Percentiles rank a stretch among this genome's conserved stretches.
Evolutionary conservation across 1,140 invertebrate genomes (phyloP).

Genomic region (Lordiphosa mommai): DNA sequence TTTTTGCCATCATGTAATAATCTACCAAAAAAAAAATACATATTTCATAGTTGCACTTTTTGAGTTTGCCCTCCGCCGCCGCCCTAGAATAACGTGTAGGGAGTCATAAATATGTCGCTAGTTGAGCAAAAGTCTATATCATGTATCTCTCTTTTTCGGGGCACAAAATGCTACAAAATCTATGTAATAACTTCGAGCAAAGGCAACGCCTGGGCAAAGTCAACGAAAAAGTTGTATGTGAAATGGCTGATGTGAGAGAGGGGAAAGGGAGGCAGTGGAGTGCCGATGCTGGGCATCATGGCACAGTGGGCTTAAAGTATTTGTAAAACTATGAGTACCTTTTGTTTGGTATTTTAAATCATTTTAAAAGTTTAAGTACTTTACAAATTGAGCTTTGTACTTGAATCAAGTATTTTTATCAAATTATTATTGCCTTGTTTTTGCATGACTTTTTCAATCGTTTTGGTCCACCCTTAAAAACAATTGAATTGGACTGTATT

Average conservation of each 20-base stretch:
- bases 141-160: slow-evolving; percentile 37
- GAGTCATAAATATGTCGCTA: slow-evolving; percentile 72
- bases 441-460: too few relatives aligned
- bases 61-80: slow-evolving; percentile 12
- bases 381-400: too few relatives aligned
- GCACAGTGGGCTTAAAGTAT: too few relatives aligned
- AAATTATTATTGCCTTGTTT: too few relatives aligned
- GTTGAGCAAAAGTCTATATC: slow-evolving; percentile 57
- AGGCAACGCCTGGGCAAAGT: slow-evolving; percentile 24
- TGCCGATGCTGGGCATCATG: too few relatives aligned
- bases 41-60: slow-evolving; percentile 73
- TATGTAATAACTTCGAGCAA: slow-evolving; percentile 58
- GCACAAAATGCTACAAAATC: slow-evolving; percentile 75
- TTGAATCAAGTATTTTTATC: too few relatives aligned
- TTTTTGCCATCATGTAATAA: slow-evolving; percentile 70
- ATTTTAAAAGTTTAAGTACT: too few relatives aligned
- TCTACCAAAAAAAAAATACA: slow-evolving; percentile 47
- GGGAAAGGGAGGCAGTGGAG: too few relatives aligned
- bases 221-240: slow-evolving; percentile 35
- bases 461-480: too few relatives aligned
- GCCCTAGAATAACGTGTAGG: neutral
- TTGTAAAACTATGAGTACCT: too few relatives aligned
- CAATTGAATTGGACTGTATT: too few relatives aligned
- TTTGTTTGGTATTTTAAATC: too few relatives aligned
- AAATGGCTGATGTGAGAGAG: neutral